These are phyloP conservation scores for Myotis pilosus DNA, from an alignment of 2,797 vertebrate species.

Conservation along the genomic window DNA sequence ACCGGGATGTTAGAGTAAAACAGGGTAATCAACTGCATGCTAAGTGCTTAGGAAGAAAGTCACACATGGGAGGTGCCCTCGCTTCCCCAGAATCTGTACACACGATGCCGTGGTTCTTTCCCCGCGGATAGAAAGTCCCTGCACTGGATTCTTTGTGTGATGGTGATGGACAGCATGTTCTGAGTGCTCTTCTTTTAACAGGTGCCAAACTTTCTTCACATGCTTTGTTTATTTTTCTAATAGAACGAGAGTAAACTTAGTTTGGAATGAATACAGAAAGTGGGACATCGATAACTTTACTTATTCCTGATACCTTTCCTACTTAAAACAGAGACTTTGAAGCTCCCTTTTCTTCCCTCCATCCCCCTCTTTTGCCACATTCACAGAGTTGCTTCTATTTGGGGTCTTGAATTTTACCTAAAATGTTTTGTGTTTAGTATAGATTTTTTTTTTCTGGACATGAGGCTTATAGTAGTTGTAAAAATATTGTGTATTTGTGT, in stretches of 20 bases:
- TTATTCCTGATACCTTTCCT: not conserved
- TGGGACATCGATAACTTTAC: not conserved
- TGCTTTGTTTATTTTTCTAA: not conserved
- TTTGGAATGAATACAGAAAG: not conserved
- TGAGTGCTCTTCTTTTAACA: not conserved
- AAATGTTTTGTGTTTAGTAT: conserved; percentile 1
- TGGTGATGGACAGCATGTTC: not conserved
- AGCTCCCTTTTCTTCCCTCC: fast-evolving
- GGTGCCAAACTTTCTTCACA: not conserved
- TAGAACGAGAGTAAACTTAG: not conserved
- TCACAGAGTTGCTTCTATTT: not conserved
- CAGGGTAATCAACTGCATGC: not conserved
- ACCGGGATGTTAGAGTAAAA: not conserved
- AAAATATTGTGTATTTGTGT: not conserved
- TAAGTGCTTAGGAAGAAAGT: not conserved
- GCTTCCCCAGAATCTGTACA: not conserved
- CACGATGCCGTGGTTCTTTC: not conserved
- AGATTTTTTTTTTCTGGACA: not conserved
- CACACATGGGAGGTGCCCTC: not conserved
- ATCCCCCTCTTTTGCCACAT: not conserved
- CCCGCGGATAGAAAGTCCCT: not conserved
- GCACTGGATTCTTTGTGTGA: not conserved
- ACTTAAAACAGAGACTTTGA: not conserved
- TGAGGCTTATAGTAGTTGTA: not conserved
- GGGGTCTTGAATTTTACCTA: not conserved